phyloP scores from a whole-genome alignment of 2,797 vertebrate species.

The Pseudochaenichthys georgianus region DNA sequence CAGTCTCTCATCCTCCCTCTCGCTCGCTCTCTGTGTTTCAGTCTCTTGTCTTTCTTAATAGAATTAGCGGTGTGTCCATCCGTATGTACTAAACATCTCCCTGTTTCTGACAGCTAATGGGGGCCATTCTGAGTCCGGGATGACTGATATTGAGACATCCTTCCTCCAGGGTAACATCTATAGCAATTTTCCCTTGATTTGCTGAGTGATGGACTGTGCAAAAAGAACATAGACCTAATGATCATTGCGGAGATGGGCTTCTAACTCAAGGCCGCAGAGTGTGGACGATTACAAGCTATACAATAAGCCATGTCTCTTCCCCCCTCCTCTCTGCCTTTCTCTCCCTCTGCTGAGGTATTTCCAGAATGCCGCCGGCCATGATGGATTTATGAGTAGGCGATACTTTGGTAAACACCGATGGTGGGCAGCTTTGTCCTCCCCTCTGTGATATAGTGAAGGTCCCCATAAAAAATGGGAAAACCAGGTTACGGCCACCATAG shows the following conservation, averaged over 20 bases:
- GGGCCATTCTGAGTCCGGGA: slow-evolving; percentile 64
- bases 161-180: slow-evolving; percentile 77
- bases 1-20: slow-evolving; percentile 8
- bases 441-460: slow-evolving; percentile 79
- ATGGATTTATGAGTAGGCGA: slow-evolving; percentile 80
- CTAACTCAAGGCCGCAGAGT: slow-evolving; percentile 72
- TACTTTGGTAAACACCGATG: slow-evolving; percentile 83
- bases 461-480: slow-evolving; percentile 83
- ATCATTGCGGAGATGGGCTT: slow-evolving; percentile 70
- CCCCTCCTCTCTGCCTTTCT: slow-evolving; percentile 34
- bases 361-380: slow-evolving; percentile 79
- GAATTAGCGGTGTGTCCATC: slow-evolving; percentile 65
- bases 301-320: slow-evolving; percentile 61
- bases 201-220: slow-evolving; percentile 74
- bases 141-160: slow-evolving; percentile 72
- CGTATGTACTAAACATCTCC: slow-evolving; percentile 58
- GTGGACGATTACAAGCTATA: slow-evolving; percentile 64
- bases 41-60: slow-evolving; percentile 60
- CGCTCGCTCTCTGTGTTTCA: slow-evolving; percentile 22
- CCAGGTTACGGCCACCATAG: slow-evolving; percentile 81
- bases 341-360: slow-evolving; percentile 76
- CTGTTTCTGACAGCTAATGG: slow-evolving; percentile 71
- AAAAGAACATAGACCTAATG: slow-evolving; percentile 75
- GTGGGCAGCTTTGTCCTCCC: slow-evolving; percentile 79
- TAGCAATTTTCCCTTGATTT: slow-evolving; percentile 78